Conservation (phyloP, 1,140 invertebrate genomes). For the Camponotus floridanus region DNA sequence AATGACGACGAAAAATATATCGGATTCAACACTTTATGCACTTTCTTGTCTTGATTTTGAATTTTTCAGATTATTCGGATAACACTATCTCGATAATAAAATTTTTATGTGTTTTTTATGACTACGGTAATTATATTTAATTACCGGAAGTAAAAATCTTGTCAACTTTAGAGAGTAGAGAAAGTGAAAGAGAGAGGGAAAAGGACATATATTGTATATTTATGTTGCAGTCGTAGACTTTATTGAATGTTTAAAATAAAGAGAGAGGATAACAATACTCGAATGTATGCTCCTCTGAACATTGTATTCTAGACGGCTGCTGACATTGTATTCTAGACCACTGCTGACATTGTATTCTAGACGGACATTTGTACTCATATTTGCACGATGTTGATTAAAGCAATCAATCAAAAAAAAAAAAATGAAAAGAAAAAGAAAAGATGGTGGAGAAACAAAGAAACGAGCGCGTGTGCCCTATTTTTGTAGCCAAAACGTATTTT, state of each 20-base stretch:
- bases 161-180: conserved; percentile 1
- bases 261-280: neutral
- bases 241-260: neutral
- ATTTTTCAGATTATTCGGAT: neutral
- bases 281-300: conserved; percentile 36
- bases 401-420: conserved; percentile 67
- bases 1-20: neutral
- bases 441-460: neutral
- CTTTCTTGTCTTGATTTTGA: neutral
- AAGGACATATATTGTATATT: conserved; percentile 1
- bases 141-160: neutral
- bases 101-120: conserved; percentile 12
- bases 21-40: neutral
- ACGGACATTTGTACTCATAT: conserved; percentile 44
- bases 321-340: conserved; percentile 33
- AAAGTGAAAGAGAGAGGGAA: neutral
- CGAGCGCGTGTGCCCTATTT: conserved; percentile 62
- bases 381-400: conserved; percentile 56
- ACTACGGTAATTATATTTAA: neutral
- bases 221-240: neutral
- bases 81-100: neutral
- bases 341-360: conserved; percentile 21
- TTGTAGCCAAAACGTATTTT: conserved; percentile 72
- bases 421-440: neutral
- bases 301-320: conserved; percentile 24